phyloP scores from a whole-genome alignment of 2,113 vertebrate species.

The Limanda limanda region DNA sequence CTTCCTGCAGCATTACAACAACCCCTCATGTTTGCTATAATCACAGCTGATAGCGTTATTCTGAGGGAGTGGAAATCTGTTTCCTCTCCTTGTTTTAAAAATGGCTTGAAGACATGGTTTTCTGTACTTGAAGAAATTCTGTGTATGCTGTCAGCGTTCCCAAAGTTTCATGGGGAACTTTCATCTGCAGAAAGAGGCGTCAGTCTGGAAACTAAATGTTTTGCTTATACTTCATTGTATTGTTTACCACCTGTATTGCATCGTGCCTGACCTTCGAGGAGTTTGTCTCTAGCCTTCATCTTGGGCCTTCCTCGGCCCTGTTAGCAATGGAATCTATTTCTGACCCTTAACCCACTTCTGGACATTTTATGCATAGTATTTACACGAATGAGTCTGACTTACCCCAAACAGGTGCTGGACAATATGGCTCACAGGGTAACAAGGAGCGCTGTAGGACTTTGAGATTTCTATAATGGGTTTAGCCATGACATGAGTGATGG shows the following conservation, averaged over 20 bases:
- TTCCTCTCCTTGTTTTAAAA: no score
- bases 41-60: not conserved
- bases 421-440: conserved; percentile 86
- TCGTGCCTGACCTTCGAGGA: not conserved
- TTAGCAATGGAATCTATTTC: not conserved
- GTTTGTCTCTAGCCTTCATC: not conserved
- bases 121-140: not conserved
- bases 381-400: conserved; percentile 56
- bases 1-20: not conserved
- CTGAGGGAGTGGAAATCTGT: not conserved
- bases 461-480: conserved; percentile 68
- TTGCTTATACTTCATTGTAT: not conserved
- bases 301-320: not conserved
- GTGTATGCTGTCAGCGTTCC: no score
- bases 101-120: not conserved
- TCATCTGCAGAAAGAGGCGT: no score
- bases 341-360: not conserved
- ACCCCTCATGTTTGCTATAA: not conserved
- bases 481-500: conserved; percentile 89
- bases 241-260: not conserved
- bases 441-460: conserved; percentile 64
- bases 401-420: conserved; percentile 92
- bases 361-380: no score
- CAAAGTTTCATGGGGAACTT: no score
- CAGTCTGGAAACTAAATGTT: not conserved